Percentiles rank a stretch among this genome's conserved stretches.
These are phyloP conservation scores for Champsocephalus esox DNA, from an alignment of 2,797 vertebrate genomes.

Conservation along the genomic window DNA sequence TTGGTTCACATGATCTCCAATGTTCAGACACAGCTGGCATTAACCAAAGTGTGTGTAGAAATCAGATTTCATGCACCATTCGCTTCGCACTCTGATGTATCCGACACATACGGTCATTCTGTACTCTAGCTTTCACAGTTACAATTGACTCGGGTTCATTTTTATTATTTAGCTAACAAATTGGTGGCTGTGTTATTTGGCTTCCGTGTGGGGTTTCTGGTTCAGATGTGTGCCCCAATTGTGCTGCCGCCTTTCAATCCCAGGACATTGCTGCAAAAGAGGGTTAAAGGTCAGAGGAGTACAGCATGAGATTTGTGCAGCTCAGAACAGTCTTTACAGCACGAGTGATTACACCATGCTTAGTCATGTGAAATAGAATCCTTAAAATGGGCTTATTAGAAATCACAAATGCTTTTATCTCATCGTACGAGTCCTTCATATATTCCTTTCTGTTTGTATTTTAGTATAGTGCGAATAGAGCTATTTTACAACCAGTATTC, in stretches of 20 bases:
- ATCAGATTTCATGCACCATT: constrained; percentile 14
- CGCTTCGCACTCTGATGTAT: background rate
- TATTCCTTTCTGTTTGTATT: background rate
- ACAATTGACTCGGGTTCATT: background rate
- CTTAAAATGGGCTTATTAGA: background rate
- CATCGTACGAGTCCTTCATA: background rate
- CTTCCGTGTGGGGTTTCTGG: background rate
- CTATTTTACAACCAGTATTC: background rate
- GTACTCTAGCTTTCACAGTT: background rate
- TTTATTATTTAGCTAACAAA: constrained; percentile 10
- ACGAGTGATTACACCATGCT: constrained; percentile 5
- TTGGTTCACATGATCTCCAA: constrained; percentile 14
- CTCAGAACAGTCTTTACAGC: constrained; percentile 16
- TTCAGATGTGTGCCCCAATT: constrained; percentile 22
- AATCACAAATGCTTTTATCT: constrained; percentile 1
- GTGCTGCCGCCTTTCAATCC: constrained; percentile 34
- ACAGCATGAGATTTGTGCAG: constrained; percentile 10
- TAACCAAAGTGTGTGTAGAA: background rate
- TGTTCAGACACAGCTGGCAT: constrained; percentile 10
- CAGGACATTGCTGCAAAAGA: constrained; percentile 41
- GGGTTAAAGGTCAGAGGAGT: constrained; percentile 32
- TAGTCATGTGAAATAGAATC: constrained; percentile 15
- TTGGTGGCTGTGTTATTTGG: constrained; percentile 16
- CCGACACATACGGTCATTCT: background rate
- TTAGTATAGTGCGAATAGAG: background rate